A percentile compares a stretch with the other conserved stretches of the same genome.
Evolutionary conservation across 1,140 invertebrate species (phyloP).

Genomic region (Chlorops oryzae): DNA sequence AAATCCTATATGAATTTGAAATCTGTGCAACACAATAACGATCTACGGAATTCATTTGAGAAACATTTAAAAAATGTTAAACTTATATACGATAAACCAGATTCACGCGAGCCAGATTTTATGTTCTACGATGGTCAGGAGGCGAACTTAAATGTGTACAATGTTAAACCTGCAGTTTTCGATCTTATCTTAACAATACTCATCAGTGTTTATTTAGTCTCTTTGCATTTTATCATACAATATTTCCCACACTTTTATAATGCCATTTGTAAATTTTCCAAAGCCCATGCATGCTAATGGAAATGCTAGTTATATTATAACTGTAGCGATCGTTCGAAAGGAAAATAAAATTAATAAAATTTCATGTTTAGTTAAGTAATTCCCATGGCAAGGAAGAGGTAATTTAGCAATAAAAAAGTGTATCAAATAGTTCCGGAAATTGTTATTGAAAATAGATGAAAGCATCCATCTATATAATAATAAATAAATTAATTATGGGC

Average conservation of each 20-base stretch:
- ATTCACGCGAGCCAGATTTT: slow-evolving; percentile 88
- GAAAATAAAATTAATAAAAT: too few species aligned
- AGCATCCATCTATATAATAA: too few species aligned
- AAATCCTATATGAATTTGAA: slow-evolving; percentile 35
- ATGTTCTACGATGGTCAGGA: slow-evolving; percentile 79
- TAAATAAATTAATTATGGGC: too few species aligned
- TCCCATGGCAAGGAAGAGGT: too few species aligned
- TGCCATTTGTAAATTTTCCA: slow-evolving; percentile 47
- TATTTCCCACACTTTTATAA: slow-evolving; percentile 59
- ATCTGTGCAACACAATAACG: slow-evolving; percentile 40
- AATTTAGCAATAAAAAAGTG: too few species aligned
- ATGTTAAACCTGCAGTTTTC: slow-evolving; percentile 95
- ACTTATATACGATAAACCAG: slow-evolving; percentile 61
- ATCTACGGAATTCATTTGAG: slow-evolving; percentile 62
- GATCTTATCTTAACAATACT: slow-evolving; percentile 87
- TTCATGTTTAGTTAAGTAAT: too few species aligned
- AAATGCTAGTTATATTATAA: too few species aligned
- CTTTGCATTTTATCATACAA: slow-evolving; percentile 77
- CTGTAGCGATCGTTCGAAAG: too few species aligned
- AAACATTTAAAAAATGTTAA: slow-evolving; percentile 73
- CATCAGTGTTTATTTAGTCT: slow-evolving; percentile 74
- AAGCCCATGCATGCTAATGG: too few species aligned
- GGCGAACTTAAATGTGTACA: slow-evolving; percentile 79
- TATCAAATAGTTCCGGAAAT: too few species aligned
- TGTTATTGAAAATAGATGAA: too few species aligned